A percentile compares a stretch with the other conserved stretches of the same genome.
phyloP scores from a whole-genome alignment of 2,113 vertebrate species.

The Muntiacus muntjak region DNA sequence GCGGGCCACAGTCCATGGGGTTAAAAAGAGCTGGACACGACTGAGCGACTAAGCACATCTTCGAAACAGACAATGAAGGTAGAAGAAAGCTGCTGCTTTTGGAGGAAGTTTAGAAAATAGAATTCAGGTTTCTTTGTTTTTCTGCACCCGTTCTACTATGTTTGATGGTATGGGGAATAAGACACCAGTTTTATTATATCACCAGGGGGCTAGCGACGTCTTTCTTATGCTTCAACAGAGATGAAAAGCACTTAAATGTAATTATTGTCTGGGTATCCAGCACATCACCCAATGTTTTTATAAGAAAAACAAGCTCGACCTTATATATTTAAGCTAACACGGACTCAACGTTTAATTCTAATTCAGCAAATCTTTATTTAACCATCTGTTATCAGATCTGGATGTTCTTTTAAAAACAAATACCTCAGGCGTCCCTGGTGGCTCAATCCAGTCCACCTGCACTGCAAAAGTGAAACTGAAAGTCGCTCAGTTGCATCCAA shows the following conservation, averaged over 20 bases:
- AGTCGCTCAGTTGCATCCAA: not conserved
- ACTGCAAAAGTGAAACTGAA: not conserved
- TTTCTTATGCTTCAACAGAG: conserved; percentile 11
- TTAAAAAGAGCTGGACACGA: not conserved
- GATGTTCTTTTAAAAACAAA: not conserved
- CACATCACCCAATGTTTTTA: not conserved
- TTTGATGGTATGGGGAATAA: not conserved
- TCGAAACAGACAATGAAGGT: not conserved
- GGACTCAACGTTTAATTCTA: not conserved
- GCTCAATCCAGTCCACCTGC: not conserved
- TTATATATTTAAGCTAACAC: not conserved
- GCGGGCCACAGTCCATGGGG: not conserved
- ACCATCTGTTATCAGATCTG: not conserved
- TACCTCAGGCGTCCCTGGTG: not conserved
- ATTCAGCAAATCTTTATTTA: not conserved
- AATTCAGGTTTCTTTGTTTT: not conserved
- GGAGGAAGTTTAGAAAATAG: conserved; percentile 18
- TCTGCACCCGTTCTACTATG: not conserved
- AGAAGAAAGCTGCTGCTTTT: not conserved
- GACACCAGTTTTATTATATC: not conserved
- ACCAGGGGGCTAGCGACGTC: not conserved
- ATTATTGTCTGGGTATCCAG: not conserved
- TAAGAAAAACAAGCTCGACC: not conserved
- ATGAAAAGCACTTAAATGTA: conserved; percentile 2
- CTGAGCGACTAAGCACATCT: not conserved